Conservation (phyloP, 1,140 invertebrate genomes). For the Sweltsa coloradensis region DNA sequence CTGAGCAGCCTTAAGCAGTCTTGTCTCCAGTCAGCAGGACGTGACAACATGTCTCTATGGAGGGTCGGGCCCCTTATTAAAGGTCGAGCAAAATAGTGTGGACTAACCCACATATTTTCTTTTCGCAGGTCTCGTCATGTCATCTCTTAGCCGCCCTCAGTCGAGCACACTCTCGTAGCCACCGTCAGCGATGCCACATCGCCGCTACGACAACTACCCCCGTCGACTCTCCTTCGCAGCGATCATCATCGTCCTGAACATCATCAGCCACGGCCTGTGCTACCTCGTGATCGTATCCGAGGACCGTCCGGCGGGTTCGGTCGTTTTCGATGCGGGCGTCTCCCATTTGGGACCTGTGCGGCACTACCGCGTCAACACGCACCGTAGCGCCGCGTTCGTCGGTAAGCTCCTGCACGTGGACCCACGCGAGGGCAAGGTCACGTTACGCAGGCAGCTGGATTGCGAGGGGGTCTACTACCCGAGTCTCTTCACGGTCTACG, state of each 20-base stretch:
- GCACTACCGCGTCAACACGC: slow-evolving; percentile 59
- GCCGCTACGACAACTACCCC: too few species aligned
- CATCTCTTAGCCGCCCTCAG: too few species aligned
- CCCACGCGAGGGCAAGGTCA: slow-evolving; percentile 57
- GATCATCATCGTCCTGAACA: slow-evolving; percentile 4
- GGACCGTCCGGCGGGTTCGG: slow-evolving; percentile 45
- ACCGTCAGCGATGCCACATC: too few species aligned
- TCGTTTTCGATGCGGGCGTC: slow-evolving; percentile 72
- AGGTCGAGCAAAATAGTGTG: too few species aligned
- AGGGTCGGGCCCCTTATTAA: too few species aligned
- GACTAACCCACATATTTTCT: too few species aligned
- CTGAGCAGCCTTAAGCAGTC: too few species aligned
- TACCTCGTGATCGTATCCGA: slow-evolving; percentile 63
- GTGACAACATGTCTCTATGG: too few species aligned
- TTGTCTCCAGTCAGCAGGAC: too few species aligned
- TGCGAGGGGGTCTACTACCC: slow-evolving; percentile 73
- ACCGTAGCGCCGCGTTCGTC: slow-evolving; percentile 69
- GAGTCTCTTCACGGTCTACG: slow-evolving; percentile 70
- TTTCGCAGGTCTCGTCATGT: too few species aligned
- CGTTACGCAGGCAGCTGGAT: slow-evolving; percentile 51
- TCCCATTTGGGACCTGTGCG: slow-evolving; percentile 24
- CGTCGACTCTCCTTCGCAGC: too few species aligned
- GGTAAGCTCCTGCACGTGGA: slow-evolving; percentile 62
- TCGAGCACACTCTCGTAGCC: too few species aligned
- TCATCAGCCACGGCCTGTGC: slow-evolving; percentile 16